Evolutionary conservation across 2,888 invertebrate genomes (phyloP), one percentile per base, ranked within the genome.

Genomic region (Hydrotaea cyrtoneurina): DNA sequence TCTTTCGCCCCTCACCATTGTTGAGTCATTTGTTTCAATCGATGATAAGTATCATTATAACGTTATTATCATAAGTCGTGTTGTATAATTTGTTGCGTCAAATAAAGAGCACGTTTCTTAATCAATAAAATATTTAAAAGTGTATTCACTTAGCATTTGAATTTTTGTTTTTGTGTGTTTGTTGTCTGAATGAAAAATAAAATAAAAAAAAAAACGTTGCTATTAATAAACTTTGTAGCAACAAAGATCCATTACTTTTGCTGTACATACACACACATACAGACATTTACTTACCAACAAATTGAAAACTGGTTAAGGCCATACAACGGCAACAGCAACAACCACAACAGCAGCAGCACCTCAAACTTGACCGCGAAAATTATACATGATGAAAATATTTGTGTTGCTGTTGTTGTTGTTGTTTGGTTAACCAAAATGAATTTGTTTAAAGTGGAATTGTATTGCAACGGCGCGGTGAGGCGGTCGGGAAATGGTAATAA

Each of bases 261-360:
- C 1, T 50, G 13, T 50, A 50, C 10, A 50, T 50, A 2, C n/a
- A 50, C 3, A 15, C n/a, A n/a, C n/a, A 50, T n/a, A 50, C 50
- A n/a, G 50, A 50, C 13, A 50, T 50, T 2, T 50, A n/a, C 13
- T n/a, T 50, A n/a, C 7, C 15, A 59, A 59, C 26, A 26, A 59
- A 13, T 26, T 4, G 0, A 59, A 59, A 59, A 59, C 59, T 23
- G 59, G 59, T 59, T 59, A 59, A 59, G 59, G 59, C 13, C 59
- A 59, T 0, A n/a, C 59, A 59, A 26, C 59, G 15, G 15, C 15
- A 11, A 23, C 13, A 26, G 13, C 13, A 50, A n/a, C n/a, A n/a
- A n/a, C n/a, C n/a, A n/a, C 59, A 59, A 26, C 59, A 26, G 15
- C 15, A 11, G 11, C 13, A 26, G 13, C 13, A 50, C 26, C 59